Base-by-base conservation (phyloP, 2,888 invertebrate genomes). In the Dexiosoma caninum region DNA sequence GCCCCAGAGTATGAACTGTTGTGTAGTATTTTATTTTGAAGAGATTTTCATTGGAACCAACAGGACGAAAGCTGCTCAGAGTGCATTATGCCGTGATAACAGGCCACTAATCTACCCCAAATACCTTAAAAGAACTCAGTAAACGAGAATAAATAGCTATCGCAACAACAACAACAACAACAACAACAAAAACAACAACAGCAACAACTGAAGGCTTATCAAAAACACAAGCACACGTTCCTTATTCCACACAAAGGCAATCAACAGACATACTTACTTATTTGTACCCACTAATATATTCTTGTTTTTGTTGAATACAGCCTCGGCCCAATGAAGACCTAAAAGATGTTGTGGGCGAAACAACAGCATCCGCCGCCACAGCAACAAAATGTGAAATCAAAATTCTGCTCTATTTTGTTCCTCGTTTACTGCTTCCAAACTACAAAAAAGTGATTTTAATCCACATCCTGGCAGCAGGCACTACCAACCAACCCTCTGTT, bases 141-240 rank as follows among this genome's bases (percentile, higher is more conserved):
- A 64, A 74, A 74, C 55, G 35, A 64, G 46, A 66, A 35, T 44
- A 44, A 62, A 55, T 35, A 71, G 32, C 12, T 32, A n/a, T 42
- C 62, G 49, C 44, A 55, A 7, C 32, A 23, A 14, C 40, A 59
- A 37, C 78, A 71, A 76, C 83, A 82, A 27, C 3, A 27, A 27
- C 40, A 59, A 55, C 78, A 72, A 74, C 83, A 82, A 85, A 72
- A 83, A 83, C 82, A n/a, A n/a, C 40, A 59, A 55, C 78, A 72
- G 74, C 83, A 82, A 85, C 74, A 83, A 83, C 82, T 84, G 35
- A 57, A 69, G 82, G 69, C 85, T 86, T 86, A 88, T 87, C 86
- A 83, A 83, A 72, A 82, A 67, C 46, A 82, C 59, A 82, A 84
- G 82, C 82, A 83, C 83, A 70, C 83, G n/a, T n/a, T 59, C 62